Evolutionary conservation across 2,888 invertebrate genomes (phyloP), one percentile per base, ranked within the genome.

Genomic region (Cerastis leucographa): DNA sequence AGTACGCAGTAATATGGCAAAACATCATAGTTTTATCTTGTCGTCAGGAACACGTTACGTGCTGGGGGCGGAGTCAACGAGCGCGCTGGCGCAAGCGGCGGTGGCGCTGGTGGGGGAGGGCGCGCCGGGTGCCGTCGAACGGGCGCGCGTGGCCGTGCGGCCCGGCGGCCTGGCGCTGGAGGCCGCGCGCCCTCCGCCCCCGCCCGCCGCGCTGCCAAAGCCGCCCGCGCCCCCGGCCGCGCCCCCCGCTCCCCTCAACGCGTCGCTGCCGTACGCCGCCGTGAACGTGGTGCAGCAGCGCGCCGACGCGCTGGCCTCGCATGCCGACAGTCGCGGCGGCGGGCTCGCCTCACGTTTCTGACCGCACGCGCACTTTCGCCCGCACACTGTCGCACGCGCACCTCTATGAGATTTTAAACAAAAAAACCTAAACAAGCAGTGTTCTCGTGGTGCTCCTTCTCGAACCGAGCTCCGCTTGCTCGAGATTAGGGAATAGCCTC

Each of bases 321-420:
- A 98, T 93, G 97, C 98, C 8, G 98, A 98, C 93, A 97, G 97
- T 88, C 97, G 98, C 91, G 98, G 98, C 79, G 98, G 97, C 25
- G 98, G 98, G 1, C 95, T 97, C 85, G 97, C 98, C 66, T 97
- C 97, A 75, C 96, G 98, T 88, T 98, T 97, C 93, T 97, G 91
- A 94, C n/a, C 9, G 25, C 25, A 44, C 97, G 25, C 42, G n/a
- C 29, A 56, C 35, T 22, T 6, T 14, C 54, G 14, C n/a, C 19
- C 3, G 61, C 19, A 12, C 40, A 62, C 35, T 22, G 9, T 14
- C 54, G 14, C n/a, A 35, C 3, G 61, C 19, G 22, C 40, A 62
- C 40, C 6, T 40, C 40, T 35, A 68, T 42, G 2, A 4, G 7
- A 17, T 9, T 9, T n/a, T 61, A 42, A 17, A 19, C 22, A 51